Percentiles rank a stretch among this genome's conserved stretches.
phyloP scores from a whole-genome alignment of 1,140 invertebrate genomes.

The Aphelenchoides besseyi region DNA sequence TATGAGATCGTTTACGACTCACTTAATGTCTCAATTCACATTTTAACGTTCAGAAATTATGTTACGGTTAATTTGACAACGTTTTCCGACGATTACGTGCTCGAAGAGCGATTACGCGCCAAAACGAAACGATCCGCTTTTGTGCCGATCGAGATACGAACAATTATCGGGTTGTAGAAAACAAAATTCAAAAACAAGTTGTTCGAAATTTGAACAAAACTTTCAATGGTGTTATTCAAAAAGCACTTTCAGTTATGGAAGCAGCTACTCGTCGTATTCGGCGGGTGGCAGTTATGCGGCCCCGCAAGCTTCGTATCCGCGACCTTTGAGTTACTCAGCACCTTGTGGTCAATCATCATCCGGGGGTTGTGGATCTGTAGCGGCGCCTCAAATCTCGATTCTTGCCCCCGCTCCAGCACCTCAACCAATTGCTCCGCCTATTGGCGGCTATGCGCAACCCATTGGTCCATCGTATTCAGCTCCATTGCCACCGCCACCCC shows the following conservation, averaged over 20 bases:
- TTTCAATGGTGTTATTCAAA: too few relatives aligned
- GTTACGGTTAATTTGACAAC: too few relatives aligned
- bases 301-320: conserved; percentile 26
- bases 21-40: too few relatives aligned
- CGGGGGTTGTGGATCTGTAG: conserved; percentile 7
- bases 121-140: too few relatives aligned
- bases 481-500: conserved; percentile 19
- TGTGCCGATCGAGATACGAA: too few relatives aligned
- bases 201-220: too few relatives aligned
- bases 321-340: conserved; percentile 6
- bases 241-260: conserved; percentile 19
- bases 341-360: conserved; percentile 17
- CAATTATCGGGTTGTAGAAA: too few relatives aligned
- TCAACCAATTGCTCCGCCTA: background rate
- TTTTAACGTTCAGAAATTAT: too few relatives aligned
- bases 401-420: background rate
- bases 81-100: too few relatives aligned
- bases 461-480: background rate
- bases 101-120: too few relatives aligned
- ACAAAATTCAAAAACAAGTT: too few relatives aligned
- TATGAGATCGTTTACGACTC: too few relatives aligned
- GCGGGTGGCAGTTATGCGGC: conserved; percentile 16
- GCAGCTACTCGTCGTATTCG: conserved; percentile 12
- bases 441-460: conserved; percentile 12
- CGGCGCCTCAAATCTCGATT: conserved; percentile 8